Evolutionary conservation across 64 coral and sea anemone genomes (phyloP).

Genomic region (Stichodactyla mertensii): DNA sequence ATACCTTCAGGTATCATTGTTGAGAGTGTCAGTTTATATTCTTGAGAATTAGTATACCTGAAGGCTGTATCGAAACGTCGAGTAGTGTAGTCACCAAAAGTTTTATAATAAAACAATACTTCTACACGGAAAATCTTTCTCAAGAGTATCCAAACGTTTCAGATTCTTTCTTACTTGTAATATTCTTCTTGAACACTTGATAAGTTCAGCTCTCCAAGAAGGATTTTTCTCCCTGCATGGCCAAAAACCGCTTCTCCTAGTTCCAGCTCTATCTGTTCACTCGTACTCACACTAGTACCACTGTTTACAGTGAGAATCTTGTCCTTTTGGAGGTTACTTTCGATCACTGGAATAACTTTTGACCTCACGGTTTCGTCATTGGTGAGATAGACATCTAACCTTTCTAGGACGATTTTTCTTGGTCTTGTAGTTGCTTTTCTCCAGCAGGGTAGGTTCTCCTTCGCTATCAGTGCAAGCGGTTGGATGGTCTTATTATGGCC

Average conservation of each 20-base stretch:
- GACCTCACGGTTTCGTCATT: not conserved
- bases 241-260: not conserved
- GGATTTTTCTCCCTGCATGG: not conserved
- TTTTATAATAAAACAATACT: no score
- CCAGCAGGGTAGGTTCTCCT: not conserved
- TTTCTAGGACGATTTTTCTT: not conserved
- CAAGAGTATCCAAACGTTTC: not conserved
- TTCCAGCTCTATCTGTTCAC: not conserved
- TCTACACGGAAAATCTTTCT: no score
- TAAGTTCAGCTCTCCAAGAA: constrained; percentile 13
- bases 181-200: constrained; percentile 19
- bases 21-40: no score
- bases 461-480: constrained; percentile 7
- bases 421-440: not conserved
- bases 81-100: no score
- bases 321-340: not conserved
- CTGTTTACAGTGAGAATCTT: not conserved
- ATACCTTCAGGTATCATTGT: no score
- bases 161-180: constrained; percentile 2
- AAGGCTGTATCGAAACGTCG: no score
- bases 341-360: not conserved
- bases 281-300: not conserved
- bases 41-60: no score
- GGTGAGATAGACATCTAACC: not conserved
- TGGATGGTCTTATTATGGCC: not conserved